A percentile compares a stretch with the other conserved stretches of the same genome.
These are phyloP conservation scores for Myotis pilosus DNA, from an alignment of 2,797 vertebrate species.

Conservation along the genomic window DNA sequence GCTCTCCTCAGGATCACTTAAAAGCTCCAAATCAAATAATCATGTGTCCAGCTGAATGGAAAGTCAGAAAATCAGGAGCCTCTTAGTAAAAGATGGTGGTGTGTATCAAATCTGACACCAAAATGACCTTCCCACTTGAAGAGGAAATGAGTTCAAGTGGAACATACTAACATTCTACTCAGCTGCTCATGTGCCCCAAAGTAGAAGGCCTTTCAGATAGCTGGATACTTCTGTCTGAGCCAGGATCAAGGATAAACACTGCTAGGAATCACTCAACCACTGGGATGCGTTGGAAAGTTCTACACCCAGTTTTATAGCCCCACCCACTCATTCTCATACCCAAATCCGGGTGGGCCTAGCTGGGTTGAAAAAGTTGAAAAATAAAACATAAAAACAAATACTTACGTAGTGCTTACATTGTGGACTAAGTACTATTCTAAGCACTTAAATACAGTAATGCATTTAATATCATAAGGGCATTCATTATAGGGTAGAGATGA, in stretches of 20 bases:
- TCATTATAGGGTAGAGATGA: neutral
- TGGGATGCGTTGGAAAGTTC: neutral
- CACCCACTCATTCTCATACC: neutral
- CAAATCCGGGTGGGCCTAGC: neutral
- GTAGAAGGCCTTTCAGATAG: conserved; percentile 35
- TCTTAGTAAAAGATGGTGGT: conserved; percentile 61
- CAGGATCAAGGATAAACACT: conserved; percentile 59
- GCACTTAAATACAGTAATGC: neutral
- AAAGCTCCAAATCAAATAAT: conserved; percentile 56
- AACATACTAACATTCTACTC: conserved; percentile 61
- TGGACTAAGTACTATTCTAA: conserved; percentile 11
- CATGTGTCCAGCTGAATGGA: conserved; percentile 49
- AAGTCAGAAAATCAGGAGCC: conserved; percentile 63
- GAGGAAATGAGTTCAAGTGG: conserved; percentile 78
- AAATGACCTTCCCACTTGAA: conserved; percentile 71
- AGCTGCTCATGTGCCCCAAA: conserved; percentile 28
- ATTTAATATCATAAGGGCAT: conserved; percentile 4
- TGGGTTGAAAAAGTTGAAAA: conserved; percentile 46
- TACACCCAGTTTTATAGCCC: neutral
- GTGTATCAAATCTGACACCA: conserved; percentile 62
- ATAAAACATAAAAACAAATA: conserved; percentile 55
- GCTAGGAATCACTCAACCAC: conserved; percentile 45
- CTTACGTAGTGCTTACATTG: conserved; percentile 46
- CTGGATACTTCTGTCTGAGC: conserved; percentile 36
- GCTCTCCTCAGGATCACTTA: conserved; percentile 31